Percentiles rank a stretch among this genome's conserved stretches.
phyloP scores from a whole-genome alignment of 2,888 invertebrate genomes.

The Troides helena region DNA sequence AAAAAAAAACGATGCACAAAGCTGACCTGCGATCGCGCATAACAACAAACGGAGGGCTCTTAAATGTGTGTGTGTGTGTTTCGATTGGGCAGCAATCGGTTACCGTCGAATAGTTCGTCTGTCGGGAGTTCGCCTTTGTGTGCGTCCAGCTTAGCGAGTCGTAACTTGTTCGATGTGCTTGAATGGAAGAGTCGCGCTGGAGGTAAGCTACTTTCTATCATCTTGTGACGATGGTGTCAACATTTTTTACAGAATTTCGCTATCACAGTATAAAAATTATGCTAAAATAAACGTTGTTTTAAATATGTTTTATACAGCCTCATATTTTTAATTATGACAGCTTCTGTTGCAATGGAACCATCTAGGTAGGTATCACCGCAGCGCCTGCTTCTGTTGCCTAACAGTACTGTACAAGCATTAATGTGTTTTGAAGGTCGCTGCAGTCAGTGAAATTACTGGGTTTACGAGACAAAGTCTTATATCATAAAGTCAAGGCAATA shows the following conservation, averaged over 20 bases:
- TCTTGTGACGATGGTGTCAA: conserved; percentile 50
- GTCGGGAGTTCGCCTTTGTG: conserved; percentile 36
- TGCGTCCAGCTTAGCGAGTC: conserved; percentile 61
- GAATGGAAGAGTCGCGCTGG: conserved; percentile 76
- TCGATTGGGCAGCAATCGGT: conserved; percentile 33
- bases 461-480: too few relatives aligned
- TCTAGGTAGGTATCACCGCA: too few relatives aligned
- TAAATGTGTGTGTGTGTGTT: conserved; percentile 46
- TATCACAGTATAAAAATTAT: too few relatives aligned
- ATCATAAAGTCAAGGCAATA: too few relatives aligned
- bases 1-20: conserved; percentile 59
- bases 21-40: conserved; percentile 67
- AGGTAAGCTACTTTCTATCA: conserved; percentile 78
- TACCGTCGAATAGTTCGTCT: conserved; percentile 31
- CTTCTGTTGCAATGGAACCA: too few relatives aligned
- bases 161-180: conserved; percentile 72
- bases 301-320: too few relatives aligned
- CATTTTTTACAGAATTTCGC: conserved; percentile 43
- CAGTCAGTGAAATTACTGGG: too few relatives aligned
- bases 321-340: too few relatives aligned
- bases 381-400: too few relatives aligned
- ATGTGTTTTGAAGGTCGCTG: too few relatives aligned
- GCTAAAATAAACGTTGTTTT: too few relatives aligned
- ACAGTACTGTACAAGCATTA: too few relatives aligned
- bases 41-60: conserved; percentile 31